Evolutionary conservation across 2,797 vertebrate genomes (phyloP), one percentile per base, ranked within the genome.

Genomic region (Sus cebifrons): DNA sequence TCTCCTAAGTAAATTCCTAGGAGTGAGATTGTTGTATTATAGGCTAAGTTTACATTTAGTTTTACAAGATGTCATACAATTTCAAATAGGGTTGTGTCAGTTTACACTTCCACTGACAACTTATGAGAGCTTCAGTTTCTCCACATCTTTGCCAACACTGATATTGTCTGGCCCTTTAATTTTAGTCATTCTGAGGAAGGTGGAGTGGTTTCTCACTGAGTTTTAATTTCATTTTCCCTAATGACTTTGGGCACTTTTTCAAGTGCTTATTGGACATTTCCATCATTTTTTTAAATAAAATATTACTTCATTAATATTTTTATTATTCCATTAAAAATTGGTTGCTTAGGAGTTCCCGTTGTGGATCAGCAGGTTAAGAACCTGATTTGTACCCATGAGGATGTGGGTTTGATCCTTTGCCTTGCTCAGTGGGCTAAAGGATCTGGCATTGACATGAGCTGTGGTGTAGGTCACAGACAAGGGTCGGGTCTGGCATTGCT

Each of bases 171-270:
- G 77, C 25, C 77, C 58, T 88, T 83, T 83, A 60, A 32, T 56
- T 77, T 27, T 36, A 87, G 70, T 71, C 29, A 77, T 52, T 83
- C 8, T 92, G 64, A 71, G n/a, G 5, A 40, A n/a, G 78, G 7
- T 71, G n/a, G 15, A 86, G 29, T 27, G 7, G 29, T 36, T 52
- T 77, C 27, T 75, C 11, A 27, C 0, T 75, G 5, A 17, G 13
- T 71, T 85, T 94, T 78, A 79, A 56, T 71, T 79, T 78, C 3
- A 15, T 90, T 90, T 86, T 85, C 5, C 73, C n/a, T 71, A 20
- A 54, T 56, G 44, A 32, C 32, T 62, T 8, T 71, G 64, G 27
- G 20, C 4, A 44, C 12, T 32, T 84, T 87, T 70, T 64, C n/a
- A 25, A 65, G 13, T 27, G 32, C 15, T 71, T 54, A 44, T n/a